phyloP scores from a whole-genome alignment of 2,797 vertebrate species.

The Propithecus deckenii region DNA sequence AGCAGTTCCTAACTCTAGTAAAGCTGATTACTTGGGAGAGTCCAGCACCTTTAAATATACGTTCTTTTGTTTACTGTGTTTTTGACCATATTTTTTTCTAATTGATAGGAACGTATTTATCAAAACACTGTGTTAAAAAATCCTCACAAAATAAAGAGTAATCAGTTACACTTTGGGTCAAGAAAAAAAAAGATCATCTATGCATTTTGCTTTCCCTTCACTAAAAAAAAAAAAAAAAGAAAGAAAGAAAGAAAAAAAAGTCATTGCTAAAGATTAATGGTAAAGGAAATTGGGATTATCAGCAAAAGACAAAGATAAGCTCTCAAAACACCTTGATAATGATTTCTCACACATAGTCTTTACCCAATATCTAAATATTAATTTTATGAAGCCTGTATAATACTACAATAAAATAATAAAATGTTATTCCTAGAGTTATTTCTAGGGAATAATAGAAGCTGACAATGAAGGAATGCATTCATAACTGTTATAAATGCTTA shows the following conservation, averaged over 20 bases:
- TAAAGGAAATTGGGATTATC: slow-evolving; percentile 5
- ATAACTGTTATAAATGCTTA: background rate
- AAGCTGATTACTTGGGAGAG: background rate
- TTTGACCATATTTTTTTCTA: background rate
- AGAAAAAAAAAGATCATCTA: slow-evolving; percentile 58
- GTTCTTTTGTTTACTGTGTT: background rate
- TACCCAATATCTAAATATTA: background rate
- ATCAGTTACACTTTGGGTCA: background rate
- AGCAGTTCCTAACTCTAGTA: background rate
- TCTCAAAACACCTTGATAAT: slow-evolving; percentile 57
- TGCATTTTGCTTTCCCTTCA: slow-evolving; percentile 61
- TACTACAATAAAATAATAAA: background rate
- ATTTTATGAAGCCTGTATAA: slow-evolving; percentile 27
- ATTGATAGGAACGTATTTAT: background rate
- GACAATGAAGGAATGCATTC: background rate
- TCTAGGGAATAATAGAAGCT: background rate
- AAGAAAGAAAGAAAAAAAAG: background rate
- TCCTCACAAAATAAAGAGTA: background rate
- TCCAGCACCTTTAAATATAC: background rate
- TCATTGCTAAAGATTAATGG: slow-evolving; percentile 24
- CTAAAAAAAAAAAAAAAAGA: background rate
- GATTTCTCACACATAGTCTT: slow-evolving; percentile 19
- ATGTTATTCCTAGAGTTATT: background rate
- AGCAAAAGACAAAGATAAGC: slow-evolving; percentile 65
- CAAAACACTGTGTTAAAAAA: background rate